Conservation (phyloP, 2,797 vertebrate species). For the Gymnoscopelus braueri region DNA sequence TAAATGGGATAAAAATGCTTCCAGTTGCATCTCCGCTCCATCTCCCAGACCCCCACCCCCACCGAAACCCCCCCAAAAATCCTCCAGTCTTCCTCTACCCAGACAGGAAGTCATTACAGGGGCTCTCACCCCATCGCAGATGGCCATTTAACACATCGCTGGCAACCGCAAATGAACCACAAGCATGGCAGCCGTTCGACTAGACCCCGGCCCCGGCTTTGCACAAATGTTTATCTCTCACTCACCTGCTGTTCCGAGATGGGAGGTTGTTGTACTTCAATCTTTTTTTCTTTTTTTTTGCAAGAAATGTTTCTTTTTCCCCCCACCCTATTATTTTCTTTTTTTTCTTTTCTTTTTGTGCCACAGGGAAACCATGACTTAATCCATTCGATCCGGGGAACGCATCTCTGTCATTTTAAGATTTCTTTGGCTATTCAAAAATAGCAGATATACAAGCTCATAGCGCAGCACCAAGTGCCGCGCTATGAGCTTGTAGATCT, state of each 20-base stretch:
- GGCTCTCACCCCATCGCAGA: slow-evolving; percentile 73
- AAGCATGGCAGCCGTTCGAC: slow-evolving; percentile 59
- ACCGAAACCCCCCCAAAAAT: no score
- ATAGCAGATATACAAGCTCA: no score
- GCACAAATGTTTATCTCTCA: slow-evolving; percentile 70
- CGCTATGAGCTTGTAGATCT: no score
- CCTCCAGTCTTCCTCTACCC: slow-evolving; percentile 2
- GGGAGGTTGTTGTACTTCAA: slow-evolving; percentile 45
- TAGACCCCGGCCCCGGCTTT: slow-evolving; percentile 55
- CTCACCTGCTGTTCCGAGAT: slow-evolving; percentile 66
- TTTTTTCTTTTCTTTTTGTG: slow-evolving; percentile 42
- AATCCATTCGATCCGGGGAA: no score
- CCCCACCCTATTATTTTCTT: neutral
- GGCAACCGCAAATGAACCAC: slow-evolving; percentile 76
- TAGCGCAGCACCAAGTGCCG: no score
- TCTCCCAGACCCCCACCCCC: no score
- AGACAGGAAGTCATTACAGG: slow-evolving; percentile 75
- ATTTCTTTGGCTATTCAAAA: no score
- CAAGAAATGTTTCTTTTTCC: no score
- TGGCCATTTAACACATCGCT: slow-evolving; percentile 82
- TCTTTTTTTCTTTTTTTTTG: slow-evolving; percentile 41
- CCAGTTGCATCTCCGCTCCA: no score
- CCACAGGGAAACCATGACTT: slow-evolving; percentile 6
- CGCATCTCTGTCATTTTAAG: no score
- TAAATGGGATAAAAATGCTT: no score